Evolutionary conservation across 2,888 invertebrate species (phyloP), one percentile per base, ranked within the genome.

Genomic region (Oegoconia quadripuncta): DNA sequence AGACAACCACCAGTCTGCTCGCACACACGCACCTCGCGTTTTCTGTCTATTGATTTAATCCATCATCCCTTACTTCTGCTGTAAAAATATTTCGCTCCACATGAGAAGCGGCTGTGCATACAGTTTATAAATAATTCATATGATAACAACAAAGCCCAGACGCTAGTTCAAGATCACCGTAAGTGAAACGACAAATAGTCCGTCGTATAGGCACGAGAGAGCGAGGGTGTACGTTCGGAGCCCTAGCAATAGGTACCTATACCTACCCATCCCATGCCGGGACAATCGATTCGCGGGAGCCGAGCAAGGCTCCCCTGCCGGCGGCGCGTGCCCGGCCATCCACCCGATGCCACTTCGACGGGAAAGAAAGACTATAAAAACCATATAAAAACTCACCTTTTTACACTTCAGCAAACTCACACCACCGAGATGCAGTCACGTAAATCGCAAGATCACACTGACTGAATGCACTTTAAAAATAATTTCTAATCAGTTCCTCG

Each of bases 351-450:
- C 61, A 61, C n/a, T 2, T 12, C 2, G 8, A 11, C 29, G 15
- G 15, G 29, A 15, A 15, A 29, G 12, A 11, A 29, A 22, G 22
- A 7, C 31, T 8, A 26, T 12, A 31, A 57, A 64, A 59, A 58
- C 42, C 56, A 62, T n/a, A n/a, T 56, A 79, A 78, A 78, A 82
- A 84, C 83, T 79, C 64, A 84, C 82, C 82, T 81, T 69, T 81
- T 79, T 59, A 74, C 81, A 79, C 77, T 71, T 74, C 74, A 80
- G 70, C 73, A 64, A 71, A 59, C 74, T 69, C 67, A 70, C 71
- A 73, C 69, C 65, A 64, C 74, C 76, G 74, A 76, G 76, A 77
- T 69, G 75, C 70, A 79, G 77, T 69, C 75, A 69, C 74, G 77
- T 64, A 69, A 73, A 75, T 79, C 79, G 81, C 78, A 76, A 74